These are phyloP conservation scores for Atethmia centrago DNA, from an alignment of 2,888 invertebrate species.

Conservation along the genomic window DNA sequence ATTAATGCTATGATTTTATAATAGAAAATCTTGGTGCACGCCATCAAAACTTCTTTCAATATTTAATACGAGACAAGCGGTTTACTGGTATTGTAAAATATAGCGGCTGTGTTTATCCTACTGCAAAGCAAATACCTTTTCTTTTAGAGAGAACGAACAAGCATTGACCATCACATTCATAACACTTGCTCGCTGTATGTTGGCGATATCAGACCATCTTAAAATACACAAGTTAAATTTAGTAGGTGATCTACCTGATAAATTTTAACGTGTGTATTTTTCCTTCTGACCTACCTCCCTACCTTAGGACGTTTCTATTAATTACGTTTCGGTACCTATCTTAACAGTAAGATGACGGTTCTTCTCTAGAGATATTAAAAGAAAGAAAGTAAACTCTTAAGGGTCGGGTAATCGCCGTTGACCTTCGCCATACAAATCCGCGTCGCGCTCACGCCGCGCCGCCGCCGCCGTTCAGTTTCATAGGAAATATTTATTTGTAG, in stretches of 20 bases:
- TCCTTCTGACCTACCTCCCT: no score
- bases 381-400: no score
- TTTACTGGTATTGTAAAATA: background rate
- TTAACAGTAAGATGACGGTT: no score
- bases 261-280: no score
- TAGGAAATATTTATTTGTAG: no score
- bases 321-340: background rate
- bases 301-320: background rate
- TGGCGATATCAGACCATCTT: background rate
- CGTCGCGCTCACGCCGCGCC: no score
- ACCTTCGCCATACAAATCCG: no score
- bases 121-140: background rate
- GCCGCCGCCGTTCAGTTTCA: no score
- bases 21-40: constrained; percentile 4
- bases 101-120: background rate
- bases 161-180: background rate
- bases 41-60: background rate
- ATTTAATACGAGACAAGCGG: background rate
- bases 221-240: background rate
- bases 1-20: constrained; percentile 41
- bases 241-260: no score
- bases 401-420: no score
- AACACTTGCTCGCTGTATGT: background rate
- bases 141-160: background rate
- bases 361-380: background rate